Conservation (phyloP, 2,888 invertebrate species). For the Spilarctia lutea region DNA sequence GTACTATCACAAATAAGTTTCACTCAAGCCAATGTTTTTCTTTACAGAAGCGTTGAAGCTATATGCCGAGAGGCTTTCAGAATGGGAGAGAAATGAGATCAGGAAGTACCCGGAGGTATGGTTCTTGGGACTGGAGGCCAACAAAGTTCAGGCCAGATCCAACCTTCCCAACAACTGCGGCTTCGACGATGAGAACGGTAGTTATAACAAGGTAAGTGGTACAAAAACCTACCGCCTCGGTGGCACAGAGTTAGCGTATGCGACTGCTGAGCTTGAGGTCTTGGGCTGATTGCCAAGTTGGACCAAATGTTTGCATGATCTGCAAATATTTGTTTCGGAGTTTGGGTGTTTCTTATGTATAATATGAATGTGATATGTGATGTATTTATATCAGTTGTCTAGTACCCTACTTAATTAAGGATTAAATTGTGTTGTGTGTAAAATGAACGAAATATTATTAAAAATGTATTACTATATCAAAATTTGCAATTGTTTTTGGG, state of each 20-base stretch:
- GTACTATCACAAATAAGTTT: not conserved
- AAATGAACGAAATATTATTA: too few species aligned
- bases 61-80: conserved; percentile 94
- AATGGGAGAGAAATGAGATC: conserved; percentile 96
- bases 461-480: too few species aligned
- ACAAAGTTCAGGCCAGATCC: conserved; percentile 94
- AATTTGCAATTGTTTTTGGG: not conserved
- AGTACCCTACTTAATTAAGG: too few species aligned
- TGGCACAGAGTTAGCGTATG: too few species aligned
- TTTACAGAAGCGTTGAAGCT: conserved; percentile 93
- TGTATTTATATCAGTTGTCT: too few species aligned
- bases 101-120: conserved; percentile 97
- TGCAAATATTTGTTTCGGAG: too few species aligned
- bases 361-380: too few species aligned
- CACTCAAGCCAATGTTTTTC: conserved; percentile 24
- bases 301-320: too few species aligned
- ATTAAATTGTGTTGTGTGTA: too few species aligned
- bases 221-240: not conserved
- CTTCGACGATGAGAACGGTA: conserved; percentile 97
- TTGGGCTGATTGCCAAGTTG: too few species aligned
- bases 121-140: conserved; percentile 95
- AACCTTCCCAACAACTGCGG: conserved; percentile 94
- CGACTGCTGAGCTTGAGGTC: too few species aligned
- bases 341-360: too few species aligned
- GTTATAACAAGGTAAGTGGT: conserved; percentile 95